A percentile compares a stretch with the other conserved stretches of the same genome.
phyloP scores from a whole-genome alignment of 2,797 vertebrate genomes.

The Chloroceryle inda region DNA sequence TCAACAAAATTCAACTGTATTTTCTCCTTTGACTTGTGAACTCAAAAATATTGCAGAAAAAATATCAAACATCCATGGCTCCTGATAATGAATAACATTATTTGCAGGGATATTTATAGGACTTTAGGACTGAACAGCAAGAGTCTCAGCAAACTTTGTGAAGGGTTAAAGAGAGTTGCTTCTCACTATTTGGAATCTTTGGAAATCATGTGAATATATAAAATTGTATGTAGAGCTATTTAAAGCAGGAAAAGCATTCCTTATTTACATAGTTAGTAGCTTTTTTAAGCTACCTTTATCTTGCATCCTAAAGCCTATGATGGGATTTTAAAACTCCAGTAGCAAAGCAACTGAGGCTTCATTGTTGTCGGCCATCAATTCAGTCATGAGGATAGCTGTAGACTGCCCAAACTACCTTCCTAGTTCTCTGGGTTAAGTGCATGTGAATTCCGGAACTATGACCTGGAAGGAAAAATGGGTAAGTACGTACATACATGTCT shows the following conservation, averaged over 20 bases:
- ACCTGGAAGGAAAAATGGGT: neutral
- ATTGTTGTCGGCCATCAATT: neutral
- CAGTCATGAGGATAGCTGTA: neutral
- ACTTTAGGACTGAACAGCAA: neutral
- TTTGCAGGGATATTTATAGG: neutral
- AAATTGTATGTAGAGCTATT: neutral
- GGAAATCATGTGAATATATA: neutral
- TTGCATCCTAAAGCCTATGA: neutral
- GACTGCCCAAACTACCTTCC: neutral
- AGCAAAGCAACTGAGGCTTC: neutral
- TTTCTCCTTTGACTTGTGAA: neutral
- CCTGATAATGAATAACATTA: neutral
- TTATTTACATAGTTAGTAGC: neutral
- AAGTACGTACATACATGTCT: rapidly evolving
- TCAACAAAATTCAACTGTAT: neutral
- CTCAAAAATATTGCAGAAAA: neutral
- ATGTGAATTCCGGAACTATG: neutral
- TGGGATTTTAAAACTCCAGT: neutral
- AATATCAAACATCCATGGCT: neutral
- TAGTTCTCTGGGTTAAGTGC: neutral
- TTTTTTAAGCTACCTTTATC: neutral
- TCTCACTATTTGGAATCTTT: neutral
- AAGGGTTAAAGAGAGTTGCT: neutral
- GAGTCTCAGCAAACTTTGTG: neutral
- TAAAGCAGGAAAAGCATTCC: neutral